phyloP scores from a whole-genome alignment of 2,888 invertebrate species.

The Tryphoninae sp. region DNA sequence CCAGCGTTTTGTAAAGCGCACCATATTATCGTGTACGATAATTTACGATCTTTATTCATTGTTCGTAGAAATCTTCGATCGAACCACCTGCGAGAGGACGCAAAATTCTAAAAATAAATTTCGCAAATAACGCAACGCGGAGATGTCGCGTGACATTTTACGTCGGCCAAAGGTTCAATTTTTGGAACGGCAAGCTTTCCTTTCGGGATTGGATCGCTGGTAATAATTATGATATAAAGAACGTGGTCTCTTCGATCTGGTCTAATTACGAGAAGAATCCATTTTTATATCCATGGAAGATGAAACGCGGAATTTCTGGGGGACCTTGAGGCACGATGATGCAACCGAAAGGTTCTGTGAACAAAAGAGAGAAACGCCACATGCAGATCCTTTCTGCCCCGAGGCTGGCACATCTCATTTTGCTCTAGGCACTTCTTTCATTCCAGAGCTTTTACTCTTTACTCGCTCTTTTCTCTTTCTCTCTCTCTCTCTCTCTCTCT shows the following conservation, averaged over 20 bases:
- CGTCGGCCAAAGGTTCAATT: background rate
- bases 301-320: conserved; percentile 8
- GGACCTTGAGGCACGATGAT: conserved; percentile 58
- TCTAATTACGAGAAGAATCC: conserved; percentile 46
- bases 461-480: background rate
- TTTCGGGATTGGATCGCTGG: background rate
- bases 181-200: conserved; percentile 10
- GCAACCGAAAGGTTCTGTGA: conserved; percentile 50
- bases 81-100: background rate
- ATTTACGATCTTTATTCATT: conserved; percentile 39
- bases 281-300: background rate
- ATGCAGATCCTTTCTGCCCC: conserved; percentile 59
- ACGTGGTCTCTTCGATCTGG: conserved; percentile 22
- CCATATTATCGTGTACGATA: conserved; percentile 44
- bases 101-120: conserved; percentile 38
- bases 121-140: conserved; percentile 27
- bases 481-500: background rate
- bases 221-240: conserved; percentile 26
- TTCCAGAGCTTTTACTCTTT: conserved; percentile 21
- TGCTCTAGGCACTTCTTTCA: conserved; percentile 49
- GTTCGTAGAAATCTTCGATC: conserved; percentile 15
- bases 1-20: conserved; percentile 33
- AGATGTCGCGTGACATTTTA: conserved; percentile 27
- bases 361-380: conserved; percentile 63
- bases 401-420: conserved; percentile 40